Percentiles rank a stretch among this genome's conserved stretches.
Evolutionary conservation across 2,113 vertebrate genomes (phyloP).

Genomic region (Gadus chalcogrammus): DNA sequence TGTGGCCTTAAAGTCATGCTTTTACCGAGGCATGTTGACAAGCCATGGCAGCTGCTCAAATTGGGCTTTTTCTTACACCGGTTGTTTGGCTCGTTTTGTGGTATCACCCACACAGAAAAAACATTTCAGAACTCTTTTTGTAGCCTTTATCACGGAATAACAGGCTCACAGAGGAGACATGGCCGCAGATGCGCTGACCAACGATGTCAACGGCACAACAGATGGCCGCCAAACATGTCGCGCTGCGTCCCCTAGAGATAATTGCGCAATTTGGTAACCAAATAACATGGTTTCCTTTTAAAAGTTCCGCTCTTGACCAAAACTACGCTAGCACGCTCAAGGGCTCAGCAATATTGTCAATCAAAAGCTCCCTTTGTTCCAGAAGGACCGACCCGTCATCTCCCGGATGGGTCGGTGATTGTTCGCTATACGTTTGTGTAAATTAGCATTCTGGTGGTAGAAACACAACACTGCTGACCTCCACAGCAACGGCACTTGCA

Average conservation of each 20-base stretch:
- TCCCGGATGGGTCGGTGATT: not conserved
- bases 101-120: constrained; percentile 5
- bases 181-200: constrained; percentile 17
- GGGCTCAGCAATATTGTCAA: too few relatives aligned
- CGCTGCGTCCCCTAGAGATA: too few relatives aligned
- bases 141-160: constrained; percentile 16
- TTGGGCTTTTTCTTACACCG: constrained; percentile 52
- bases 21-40: constrained; percentile 60
- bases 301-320: too few relatives aligned
- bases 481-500: not conserved
- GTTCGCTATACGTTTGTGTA: not conserved
- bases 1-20: constrained; percentile 40
- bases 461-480: constrained; percentile 14
- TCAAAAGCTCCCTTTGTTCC: too few relatives aligned
- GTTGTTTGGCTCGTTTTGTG: constrained; percentile 39
- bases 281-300: too few relatives aligned
- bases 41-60: constrained; percentile 51
- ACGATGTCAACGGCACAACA: constrained; percentile 17
- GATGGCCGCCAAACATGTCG: not conserved
- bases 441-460: not conserved
- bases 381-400: too few relatives aligned
- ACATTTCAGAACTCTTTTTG: constrained; percentile 1
- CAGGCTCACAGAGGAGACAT: constrained; percentile 14
- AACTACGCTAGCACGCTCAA: too few relatives aligned
- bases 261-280: too few relatives aligned